Base-by-base conservation (phyloP, 2,797 vertebrate species). In the Rachycentron canadum region DNA sequence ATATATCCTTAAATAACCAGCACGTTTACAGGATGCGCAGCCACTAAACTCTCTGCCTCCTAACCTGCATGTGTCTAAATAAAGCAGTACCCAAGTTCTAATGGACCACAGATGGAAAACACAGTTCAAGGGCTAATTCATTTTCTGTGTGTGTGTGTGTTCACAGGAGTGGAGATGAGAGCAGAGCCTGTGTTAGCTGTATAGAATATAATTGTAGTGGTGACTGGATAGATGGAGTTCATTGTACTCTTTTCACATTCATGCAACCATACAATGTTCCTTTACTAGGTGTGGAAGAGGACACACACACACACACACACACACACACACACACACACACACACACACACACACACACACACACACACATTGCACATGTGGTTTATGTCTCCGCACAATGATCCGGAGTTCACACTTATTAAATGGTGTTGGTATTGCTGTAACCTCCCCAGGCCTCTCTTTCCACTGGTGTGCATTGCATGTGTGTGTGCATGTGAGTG, bases 341-440 rank as follows among this genome's bases (percentile, higher is more conserved):
- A 38, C 38, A 19, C 45, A 60, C 59, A 26, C 32, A 72, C 66
- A 68, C 23, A 13, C 63, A 61, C 78, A 55, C 75, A 40, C 40
- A 8, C 49, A 56, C 55, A 34, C 26, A 72, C 53, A 69, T 77
- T 56, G 41, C 73, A 80, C 69, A 49, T 23, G 45, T 76, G 79
- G 77, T 60, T 59, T 78, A 79, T 66, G 69, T 76, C 28, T 81
- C 28, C 7, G 73, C 73, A 69, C 83, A 83, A 52, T 79, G 87
- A 81, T 89, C 64, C 58, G 11, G 73, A 85, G 84, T 87, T 94
- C 92, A 86, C 90, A 94, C 92, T 94, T 92, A 93, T 94, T 94
- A 92, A 91, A 90, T 88, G 81, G 90, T 90, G 90, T 92, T 91
- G 86, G 86, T 86, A 86, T 87, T 86, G 83, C 83, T 82, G 71